Evolutionary conservation across 1,140 invertebrate genomes (phyloP).

Genomic region (Heliconius nattereri): DNA sequence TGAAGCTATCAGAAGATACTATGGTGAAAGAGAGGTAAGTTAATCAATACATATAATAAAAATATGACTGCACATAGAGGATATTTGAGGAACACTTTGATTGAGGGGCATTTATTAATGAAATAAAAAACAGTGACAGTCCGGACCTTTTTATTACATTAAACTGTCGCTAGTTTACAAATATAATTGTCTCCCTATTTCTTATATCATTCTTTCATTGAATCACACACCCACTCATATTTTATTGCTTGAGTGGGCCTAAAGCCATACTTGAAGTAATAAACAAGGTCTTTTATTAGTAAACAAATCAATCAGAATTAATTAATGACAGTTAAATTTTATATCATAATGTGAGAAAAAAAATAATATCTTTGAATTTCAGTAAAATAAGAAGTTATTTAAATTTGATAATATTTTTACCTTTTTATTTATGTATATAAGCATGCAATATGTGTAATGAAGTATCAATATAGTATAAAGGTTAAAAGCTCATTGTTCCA

Average conservation of each 20-base stretch:
- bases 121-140: too few species aligned
- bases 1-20: slow-evolving; percentile 87
- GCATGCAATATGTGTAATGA: background rate
- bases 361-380: background rate
- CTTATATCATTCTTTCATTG: slow-evolving; percentile 5
- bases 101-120: too few species aligned
- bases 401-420: background rate
- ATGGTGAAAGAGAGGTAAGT: slow-evolving; percentile 84
- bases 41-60: background rate
- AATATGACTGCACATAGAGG: too few species aligned
- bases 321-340: slow-evolving; percentile 12
- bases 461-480: background rate
- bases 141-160: too few species aligned
- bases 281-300: slow-evolving; percentile 7
- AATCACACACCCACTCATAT: slow-evolving; percentile 35
- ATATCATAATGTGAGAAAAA: background rate
- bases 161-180: background rate
- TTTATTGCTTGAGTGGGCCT: background rate
- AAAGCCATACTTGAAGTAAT: background rate
- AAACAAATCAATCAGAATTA: slow-evolving; percentile 2
- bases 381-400: background rate
- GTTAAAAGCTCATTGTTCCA: background rate
- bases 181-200: background rate
- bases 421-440: background rate
- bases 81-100: too few species aligned